Evolutionary conservation across 1,140 invertebrate genomes (phyloP), one percentile per base, ranked within the genome.

Genomic region (Leptinotarsa lineolata): DNA sequence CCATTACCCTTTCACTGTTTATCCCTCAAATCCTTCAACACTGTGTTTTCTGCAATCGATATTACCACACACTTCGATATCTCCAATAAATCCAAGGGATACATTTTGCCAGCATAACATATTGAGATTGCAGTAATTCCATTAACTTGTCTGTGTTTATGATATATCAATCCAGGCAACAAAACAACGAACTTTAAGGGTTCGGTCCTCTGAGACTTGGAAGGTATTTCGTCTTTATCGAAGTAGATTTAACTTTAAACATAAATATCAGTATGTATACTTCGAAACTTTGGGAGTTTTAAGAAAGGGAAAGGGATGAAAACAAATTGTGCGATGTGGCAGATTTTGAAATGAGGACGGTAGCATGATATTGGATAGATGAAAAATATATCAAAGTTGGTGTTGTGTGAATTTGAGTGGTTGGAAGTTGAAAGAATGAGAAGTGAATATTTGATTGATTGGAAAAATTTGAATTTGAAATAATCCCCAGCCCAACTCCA

Each of bases 121-220:
- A 54, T 54, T 54, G 48, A 54, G 48, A 54, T n/a, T 54, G 48
- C 48, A 54, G 2, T 54, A 54, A 54, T n/a, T 54, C 48, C 48
- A 54, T 30, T 30, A 54, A n/a, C 48, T 54, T 30, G 24, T 30
- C 48, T 8, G 3, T 54, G 16, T 54, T 54, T 54, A 54, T 54
- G 12, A 30, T n/a, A 54, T n/a, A 54, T 4, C 48, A 11, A 54
- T n/a, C 48, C n/a, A 54, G 30, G 30, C 30, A 54, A 54, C 11
- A 54, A n/a, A 54, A 54, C 48, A 54, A 8, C 48, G 48, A 54
- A 54, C 15, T 54, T 54, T 54, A n/a, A 54, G 48, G 48, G 48
- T 54, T 54, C n/a, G 48, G 15, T 54, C 48, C 48, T 18, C n/a
- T 1, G 48, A 54, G 48, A 54, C 4, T 54, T 4, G n/a, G 4